Base-by-base conservation (phyloP, 1,140 invertebrate genomes). In the Atta colombica region DNA sequence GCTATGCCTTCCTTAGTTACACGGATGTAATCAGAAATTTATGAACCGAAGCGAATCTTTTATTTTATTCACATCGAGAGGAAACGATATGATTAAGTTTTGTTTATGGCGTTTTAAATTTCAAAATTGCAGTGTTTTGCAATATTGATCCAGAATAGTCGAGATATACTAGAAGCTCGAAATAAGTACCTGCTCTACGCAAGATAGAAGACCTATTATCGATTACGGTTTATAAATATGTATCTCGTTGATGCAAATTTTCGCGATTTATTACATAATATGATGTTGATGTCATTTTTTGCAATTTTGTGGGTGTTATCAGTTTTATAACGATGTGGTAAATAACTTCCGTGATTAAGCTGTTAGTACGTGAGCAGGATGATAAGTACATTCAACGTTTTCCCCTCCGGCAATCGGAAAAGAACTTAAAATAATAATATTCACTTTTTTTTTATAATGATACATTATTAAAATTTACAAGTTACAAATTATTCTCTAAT, bases 261-360 rank as follows among this genome's bases (percentile, higher is more conserved):
- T 55, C 5, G 28, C n/a, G 31, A 80, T 53, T 81, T 81, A 81
- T 71, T 16, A 21, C 25, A 39, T 45, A 80, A 69, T 49, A 7
- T n/a, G n/a, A 53, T 16, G 14, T 69, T 53, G 49, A 81, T 7
- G 49, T 55, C 31, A 71, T 58, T 81, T 71, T 77, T 49, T 77
- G 35, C 25, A 39, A 81, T 71, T 69, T 55, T 21, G 49, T 71
- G 39, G 16, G 63, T 18, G 49, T 58, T 81, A 81, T 71, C 49
- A 71, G 65, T 81, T 55, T 53, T 14, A 25, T 69, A 55, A 81
- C n/a, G 77, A 69, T 39, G 65, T 69, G 39, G 7, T 31, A 55
- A 35, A 28, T 66, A 69, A 80, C 77, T 81, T 81, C 65, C 77
- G 77, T 31, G 49, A 81, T 80, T 81, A 81, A 81, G 31, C 31